Evolutionary conservation across 2,797 vertebrate genomes (phyloP).

Genomic region (Astyanax mexicanus): DNA sequence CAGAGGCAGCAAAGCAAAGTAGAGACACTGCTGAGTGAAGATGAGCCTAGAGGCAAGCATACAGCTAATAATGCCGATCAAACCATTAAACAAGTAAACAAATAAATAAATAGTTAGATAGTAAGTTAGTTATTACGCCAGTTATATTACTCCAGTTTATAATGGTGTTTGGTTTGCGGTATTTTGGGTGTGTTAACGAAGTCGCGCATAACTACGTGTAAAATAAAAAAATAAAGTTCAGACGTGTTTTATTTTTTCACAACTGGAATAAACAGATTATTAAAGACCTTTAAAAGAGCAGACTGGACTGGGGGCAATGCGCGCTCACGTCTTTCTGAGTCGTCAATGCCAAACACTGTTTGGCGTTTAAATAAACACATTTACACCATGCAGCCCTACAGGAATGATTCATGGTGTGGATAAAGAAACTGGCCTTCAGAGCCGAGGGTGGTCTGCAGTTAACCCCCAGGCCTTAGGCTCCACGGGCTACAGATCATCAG

Average conservation of each 20-base stretch:
- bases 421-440: conserved; percentile 15
- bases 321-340: background rate
- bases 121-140: too few species aligned
- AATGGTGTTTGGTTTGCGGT: too few species aligned
- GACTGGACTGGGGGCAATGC: background rate
- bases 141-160: too few species aligned
- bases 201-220: background rate
- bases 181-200: background rate
- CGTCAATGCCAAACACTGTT: conserved; percentile 1
- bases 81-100: too few species aligned
- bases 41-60: background rate
- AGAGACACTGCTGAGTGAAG: conserved; percentile 13
- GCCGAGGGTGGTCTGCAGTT: background rate
- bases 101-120: too few species aligned
- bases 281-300: background rate
- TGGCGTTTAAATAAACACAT: conserved; percentile 21
- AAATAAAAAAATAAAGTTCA: background rate
- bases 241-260: background rate
- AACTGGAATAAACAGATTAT: background rate
- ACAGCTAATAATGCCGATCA: conserved; percentile 5
- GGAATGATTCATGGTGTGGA: background rate
- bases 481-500: background rate
- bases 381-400: conserved; percentile 4
- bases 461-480: background rate
- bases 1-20: conserved; percentile 39